Conservation (phyloP, 1,140 invertebrate genomes). For the Antheraea pernyi region DNA sequence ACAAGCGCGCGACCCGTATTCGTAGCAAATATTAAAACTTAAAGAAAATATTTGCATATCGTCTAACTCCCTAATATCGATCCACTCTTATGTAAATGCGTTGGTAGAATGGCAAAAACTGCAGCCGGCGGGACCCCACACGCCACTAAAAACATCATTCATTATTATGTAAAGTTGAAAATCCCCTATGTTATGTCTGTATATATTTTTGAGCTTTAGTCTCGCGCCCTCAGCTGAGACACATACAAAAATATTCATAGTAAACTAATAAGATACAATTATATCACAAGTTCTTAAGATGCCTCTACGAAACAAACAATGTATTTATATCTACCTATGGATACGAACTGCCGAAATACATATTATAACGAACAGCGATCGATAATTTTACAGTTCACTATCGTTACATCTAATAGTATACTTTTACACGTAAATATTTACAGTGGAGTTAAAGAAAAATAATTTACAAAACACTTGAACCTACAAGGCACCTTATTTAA, state of each 20-base stretch:
- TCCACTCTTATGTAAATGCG: conserved; percentile 72
- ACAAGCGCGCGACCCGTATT: conserved; percentile 30
- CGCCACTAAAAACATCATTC: conserved; percentile 45
- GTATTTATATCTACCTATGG: conserved; percentile 67
- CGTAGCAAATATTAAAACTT: conserved; percentile 58
- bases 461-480: conserved; percentile 74
- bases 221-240: conserved; percentile 29
- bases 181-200: conserved; percentile 69
- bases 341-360: conserved; percentile 52
- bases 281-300: conserved; percentile 77
- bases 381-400: conserved; percentile 66
- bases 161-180: conserved; percentile 68
- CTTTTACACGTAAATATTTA: conserved; percentile 74
- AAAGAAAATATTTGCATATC: conserved; percentile 78
- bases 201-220: conserved; percentile 66
- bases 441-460: conserved; percentile 68
- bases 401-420: conserved; percentile 70
- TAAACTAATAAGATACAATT: conserved; percentile 72
- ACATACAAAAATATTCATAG: conserved; percentile 51
- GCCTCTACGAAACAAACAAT: conserved; percentile 75
- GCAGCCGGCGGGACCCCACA: conserved; percentile 66
- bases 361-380: conserved; percentile 44
- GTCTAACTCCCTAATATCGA: conserved; percentile 65
- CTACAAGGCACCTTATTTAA: conserved; percentile 76
- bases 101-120: conserved; percentile 57